Evolutionary conservation across 2,797 vertebrate genomes (phyloP).

Genomic region (Linurgus olivaceus): DNA sequence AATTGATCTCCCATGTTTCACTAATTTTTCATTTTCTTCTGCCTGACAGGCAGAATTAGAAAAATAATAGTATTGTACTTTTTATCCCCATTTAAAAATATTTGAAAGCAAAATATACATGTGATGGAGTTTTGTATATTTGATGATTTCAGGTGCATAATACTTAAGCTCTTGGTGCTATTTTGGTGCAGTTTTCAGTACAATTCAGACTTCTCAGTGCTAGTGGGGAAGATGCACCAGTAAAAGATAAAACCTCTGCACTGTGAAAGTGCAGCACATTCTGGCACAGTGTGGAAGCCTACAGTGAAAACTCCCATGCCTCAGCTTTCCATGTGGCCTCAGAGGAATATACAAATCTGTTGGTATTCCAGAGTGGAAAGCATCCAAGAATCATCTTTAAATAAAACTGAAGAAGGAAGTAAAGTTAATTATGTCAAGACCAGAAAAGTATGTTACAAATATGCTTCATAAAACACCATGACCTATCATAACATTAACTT

Average conservation of each 20-base stretch:
- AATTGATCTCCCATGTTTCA: not conserved
- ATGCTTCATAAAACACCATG: not conserved
- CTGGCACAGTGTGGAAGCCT: not conserved
- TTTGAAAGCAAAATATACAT: not conserved
- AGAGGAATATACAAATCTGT: not conserved
- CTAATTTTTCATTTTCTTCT: not conserved
- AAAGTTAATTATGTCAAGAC: conserved; percentile 10
- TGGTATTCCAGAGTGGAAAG: not conserved
- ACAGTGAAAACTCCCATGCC: not conserved
- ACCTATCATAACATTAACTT: not conserved
- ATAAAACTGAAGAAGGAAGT: not conserved
- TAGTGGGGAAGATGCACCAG: not conserved
- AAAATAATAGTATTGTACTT: not conserved
- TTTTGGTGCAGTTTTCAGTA: not conserved
- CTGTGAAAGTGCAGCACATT: not conserved
- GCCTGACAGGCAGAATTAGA: not conserved
- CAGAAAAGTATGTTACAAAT: not conserved
- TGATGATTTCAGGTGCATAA: not conserved
- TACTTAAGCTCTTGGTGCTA: not conserved
- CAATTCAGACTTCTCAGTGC: not conserved
- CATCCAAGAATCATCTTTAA: not conserved
- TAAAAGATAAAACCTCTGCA: not conserved
- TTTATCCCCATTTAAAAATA: not conserved
- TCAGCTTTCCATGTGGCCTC: not conserved
- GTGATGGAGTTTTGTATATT: not conserved